A percentile compares a stretch with the other conserved stretches of the same genome.
Evolutionary conservation across 2,797 vertebrate genomes (phyloP).

Genomic region (Spinus pinus): DNA sequence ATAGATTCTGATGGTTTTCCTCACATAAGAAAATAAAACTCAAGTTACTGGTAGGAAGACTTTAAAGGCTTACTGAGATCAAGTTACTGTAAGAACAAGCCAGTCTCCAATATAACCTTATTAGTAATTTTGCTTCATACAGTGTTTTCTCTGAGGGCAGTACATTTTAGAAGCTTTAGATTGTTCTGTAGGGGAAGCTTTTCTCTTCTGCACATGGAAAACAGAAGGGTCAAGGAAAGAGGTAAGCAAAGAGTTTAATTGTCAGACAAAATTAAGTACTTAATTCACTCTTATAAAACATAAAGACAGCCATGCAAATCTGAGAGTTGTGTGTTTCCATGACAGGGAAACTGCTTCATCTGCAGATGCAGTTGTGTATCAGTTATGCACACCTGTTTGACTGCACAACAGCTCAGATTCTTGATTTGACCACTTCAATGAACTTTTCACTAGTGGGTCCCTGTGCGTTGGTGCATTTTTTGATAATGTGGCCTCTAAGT

Average conservation of each 20-base stretch:
- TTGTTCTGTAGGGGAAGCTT: neutral
- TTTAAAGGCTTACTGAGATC: neutral
- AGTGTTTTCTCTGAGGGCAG: neutral
- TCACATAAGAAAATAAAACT: neutral
- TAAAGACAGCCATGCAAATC: neutral
- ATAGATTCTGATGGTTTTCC: neutral
- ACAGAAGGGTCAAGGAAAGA: neutral
- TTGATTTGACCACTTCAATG: neutral
- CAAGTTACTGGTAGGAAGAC: neutral
- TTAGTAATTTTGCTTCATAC: neutral
- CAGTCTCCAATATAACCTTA: neutral
- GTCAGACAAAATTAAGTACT: neutral
- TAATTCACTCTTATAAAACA: neutral
- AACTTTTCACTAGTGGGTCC: slow-evolving; percentile 23
- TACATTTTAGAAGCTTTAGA: neutral
- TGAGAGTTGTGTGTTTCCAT: neutral
- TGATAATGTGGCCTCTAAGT: slow-evolving; percentile 34
- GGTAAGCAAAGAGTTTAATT: neutral
- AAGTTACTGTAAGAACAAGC: neutral
- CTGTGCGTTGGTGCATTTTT: slow-evolving; percentile 36
- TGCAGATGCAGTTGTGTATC: neutral
- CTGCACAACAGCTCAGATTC: slow-evolving; percentile 10
- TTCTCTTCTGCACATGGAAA: neutral
- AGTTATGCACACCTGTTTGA: slow-evolving; percentile 20
- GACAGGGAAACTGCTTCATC: neutral